Conservation (phyloP, 2,797 vertebrate species). For the Anas acuta region DNA sequence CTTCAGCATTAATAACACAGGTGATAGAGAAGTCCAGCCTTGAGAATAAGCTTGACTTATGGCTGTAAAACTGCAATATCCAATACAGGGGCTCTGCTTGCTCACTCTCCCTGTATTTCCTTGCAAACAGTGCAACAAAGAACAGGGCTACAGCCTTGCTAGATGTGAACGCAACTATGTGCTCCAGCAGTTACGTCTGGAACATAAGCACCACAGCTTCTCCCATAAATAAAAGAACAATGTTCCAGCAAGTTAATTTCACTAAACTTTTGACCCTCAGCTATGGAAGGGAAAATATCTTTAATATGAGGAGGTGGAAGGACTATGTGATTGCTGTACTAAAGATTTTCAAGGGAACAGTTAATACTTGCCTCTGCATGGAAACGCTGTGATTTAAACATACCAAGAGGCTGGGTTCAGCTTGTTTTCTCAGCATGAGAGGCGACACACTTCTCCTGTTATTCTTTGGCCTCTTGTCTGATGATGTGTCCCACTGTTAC, state of each 20-base stretch:
- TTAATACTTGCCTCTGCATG: neutral
- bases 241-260: neutral
- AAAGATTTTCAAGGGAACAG: neutral
- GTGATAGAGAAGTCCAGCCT: neutral
- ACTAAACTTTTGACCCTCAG: neutral
- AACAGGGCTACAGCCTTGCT: neutral
- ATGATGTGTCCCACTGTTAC: neutral
- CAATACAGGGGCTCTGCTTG: neutral
- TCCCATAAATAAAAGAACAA: neutral
- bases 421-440: neutral
- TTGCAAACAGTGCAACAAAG: neutral
- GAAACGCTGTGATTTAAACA: neutral
- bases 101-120: neutral
- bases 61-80: neutral
- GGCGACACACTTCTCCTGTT: neutral
- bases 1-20: fast-evolving
- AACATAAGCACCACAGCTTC: neutral
- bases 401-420: neutral
- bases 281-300: neutral
- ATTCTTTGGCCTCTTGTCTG: neutral
- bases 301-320: neutral
- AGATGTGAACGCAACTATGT: neutral
- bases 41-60: neutral
- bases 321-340: neutral
- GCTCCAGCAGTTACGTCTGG: neutral